Percentiles rank a stretch among this genome's conserved stretches.
phyloP scores from a whole-genome alignment of 2,888 invertebrate species.

The Pristionchus japonicus region DNA sequence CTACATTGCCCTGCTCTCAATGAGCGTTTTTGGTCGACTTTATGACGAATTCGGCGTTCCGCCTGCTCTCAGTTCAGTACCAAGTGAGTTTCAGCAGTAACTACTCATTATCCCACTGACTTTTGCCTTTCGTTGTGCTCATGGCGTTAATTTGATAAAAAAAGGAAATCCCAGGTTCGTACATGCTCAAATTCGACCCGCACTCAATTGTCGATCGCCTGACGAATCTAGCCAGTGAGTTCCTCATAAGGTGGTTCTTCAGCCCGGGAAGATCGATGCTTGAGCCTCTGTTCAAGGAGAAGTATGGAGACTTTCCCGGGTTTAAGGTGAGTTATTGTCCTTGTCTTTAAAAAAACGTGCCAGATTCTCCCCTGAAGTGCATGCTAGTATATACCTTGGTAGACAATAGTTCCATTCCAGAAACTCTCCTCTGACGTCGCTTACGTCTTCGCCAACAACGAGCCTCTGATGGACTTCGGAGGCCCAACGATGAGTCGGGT shows the following conservation, averaged over 20 bases:
- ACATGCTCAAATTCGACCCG: not conserved
- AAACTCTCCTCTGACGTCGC: not conserved
- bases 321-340: not conserved
- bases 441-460: slow-evolving; percentile 17
- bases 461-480: slow-evolving; percentile 2
- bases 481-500: not conserved
- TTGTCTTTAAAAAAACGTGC: no score
- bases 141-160: not conserved
- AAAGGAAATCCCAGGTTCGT: not conserved
- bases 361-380: no score
- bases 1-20: not conserved
- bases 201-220: not conserved
- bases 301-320: not conserved
- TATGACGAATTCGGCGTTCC: slow-evolving; percentile 8
- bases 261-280: not conserved
- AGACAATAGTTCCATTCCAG: no score
- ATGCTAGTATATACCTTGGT: not conserved
- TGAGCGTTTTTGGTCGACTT: not conserved
- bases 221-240: not conserved
- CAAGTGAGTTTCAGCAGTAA: not conserved
- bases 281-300: not conserved
- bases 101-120: not conserved
- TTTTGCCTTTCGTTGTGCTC: not conserved
- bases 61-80: not conserved
- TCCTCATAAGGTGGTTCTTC: not conserved